Base-by-base conservation (phyloP, 2,797 vertebrate genomes). In the Esox lucius region DNA sequence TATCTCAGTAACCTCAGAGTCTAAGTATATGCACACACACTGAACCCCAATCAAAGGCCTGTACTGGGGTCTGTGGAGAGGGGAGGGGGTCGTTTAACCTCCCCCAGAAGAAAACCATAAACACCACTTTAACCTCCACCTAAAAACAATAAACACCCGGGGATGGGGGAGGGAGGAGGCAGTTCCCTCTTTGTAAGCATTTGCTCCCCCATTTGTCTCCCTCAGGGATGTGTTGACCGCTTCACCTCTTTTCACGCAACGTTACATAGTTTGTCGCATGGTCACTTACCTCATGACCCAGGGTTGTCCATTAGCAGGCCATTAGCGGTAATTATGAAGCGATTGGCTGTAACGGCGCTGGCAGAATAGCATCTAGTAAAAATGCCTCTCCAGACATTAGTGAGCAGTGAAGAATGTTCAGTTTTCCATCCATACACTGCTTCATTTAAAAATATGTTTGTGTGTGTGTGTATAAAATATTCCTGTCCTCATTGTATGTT, bases 41-140 rank as follows among this genome's bases (percentile, higher is more conserved):
- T 46, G 42, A 7, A 46, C 61, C n/a, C 24, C 31, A 49, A 71
- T 71, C 67, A 71, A 76, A 51, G 51, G 49, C 62, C 42, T 28
- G 42, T 22, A 5, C 39, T 56, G 51, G 12, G 39, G 24, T 33
- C 53, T n/a, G 33, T 39, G 0, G 6, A 11, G 22, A 24, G 19
- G n/a, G 56, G 56, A 59, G 56, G 56, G n/a, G 9, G 1, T 46
- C 42, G 1, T 13, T 12, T 35, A 72, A 71, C 46, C 39, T 49
- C 48, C 28, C 19, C 39, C 39, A 42, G 9, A 6, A 42, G 39
- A 42, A 42, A 42, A 42, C 39, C 1, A 42, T 15, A 65, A 48
- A 69, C 53, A 62, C 68, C 24, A 68, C 49, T 26, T 39, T 48
- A 68, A 42, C 53, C 66, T 42, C 39, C 5, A 42, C 39, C 9